phyloP scores from a whole-genome alignment of 1,140 invertebrate species.

The Pectinophora gossypiella region DNA sequence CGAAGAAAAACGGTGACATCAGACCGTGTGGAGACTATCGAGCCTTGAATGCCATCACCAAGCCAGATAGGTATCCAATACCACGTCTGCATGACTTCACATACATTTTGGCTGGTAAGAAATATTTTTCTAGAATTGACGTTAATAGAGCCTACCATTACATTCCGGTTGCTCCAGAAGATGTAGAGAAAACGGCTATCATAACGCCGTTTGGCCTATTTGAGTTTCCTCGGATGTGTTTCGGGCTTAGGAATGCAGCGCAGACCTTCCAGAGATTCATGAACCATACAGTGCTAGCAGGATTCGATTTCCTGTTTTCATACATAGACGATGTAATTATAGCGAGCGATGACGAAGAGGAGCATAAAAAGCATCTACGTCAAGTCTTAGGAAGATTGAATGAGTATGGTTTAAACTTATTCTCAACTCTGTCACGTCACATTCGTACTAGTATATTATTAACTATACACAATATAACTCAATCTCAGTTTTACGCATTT shows the following conservation, averaged over 20 bases:
- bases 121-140: slow-evolving; percentile 3
- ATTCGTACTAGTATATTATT: too few relatives aligned
- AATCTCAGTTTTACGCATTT: too few relatives aligned
- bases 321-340: background rate
- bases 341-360: background rate
- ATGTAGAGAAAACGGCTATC: slow-evolving; percentile 24
- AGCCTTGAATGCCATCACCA: too few relatives aligned
- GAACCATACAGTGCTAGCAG: background rate
- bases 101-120: too few relatives aligned
- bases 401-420: too few relatives aligned
- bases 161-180: slow-evolving; percentile 14
- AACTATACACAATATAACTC: too few relatives aligned
- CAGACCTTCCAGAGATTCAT: slow-evolving; percentile 1
- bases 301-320: background rate
- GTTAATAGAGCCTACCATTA: slow-evolving; percentile 22
- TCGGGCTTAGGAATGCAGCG: slow-evolving; percentile 10
- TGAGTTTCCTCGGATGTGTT: background rate
- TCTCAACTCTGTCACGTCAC: too few relatives aligned
- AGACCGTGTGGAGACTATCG: too few relatives aligned
- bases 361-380: background rate
- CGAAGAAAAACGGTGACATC: too few relatives aligned
- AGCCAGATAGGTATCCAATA: too few relatives aligned
- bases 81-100: too few relatives aligned
- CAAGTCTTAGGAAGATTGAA: background rate
- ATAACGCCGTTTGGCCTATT: background rate